Evolutionary conservation across 2,113 vertebrate genomes (phyloP), one percentile per base, ranked within the genome.

Genomic region (Vidua chalybeata): DNA sequence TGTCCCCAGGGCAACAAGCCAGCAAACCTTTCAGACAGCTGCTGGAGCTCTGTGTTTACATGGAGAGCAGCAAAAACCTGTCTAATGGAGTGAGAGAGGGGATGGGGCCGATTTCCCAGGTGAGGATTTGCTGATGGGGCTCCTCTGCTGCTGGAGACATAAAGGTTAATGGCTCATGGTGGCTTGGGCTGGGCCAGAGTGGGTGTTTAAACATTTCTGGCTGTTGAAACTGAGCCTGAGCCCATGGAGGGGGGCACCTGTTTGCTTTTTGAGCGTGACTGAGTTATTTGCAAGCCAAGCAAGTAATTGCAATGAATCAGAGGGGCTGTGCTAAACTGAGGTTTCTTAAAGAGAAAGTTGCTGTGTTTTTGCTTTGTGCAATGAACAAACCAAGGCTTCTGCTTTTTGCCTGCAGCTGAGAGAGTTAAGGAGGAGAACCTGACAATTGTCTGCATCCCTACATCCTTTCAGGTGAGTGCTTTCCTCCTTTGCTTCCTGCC

Each of bases 361-460:
- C 20, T 84, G 41, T 39, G 8, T 3, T 52, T 86, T 52, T 74
- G 11, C 11, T 43, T 59, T 37, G 59, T 74, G 35, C 62, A 43
- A 26, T 1, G 16, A 80, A 45, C 46, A 56, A 71, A 80, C 22
- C 0, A 9, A 68, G 30, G 16, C 37, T 64, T 86, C 51, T 75
- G 28, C 35, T 94, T 96, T 74, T 87, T 41, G 82, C 46, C 48
- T 96, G 22, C 98, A 99, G 99, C 99, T 24, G 99, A 99, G 93
- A 92, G 99, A 93, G 99, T 99, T 39, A 98, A 98, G n/a, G 96
- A 99, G 77, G 99, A 99, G 97, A 99, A 99, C 54, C 97, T 99
- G 94, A 98, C 98, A 54, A 97, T 99, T 9, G 97, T 99, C 89
- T 99, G 99, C 63, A 98, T 99, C 45, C 99, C 99, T 28, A 99